These are phyloP conservation scores for Acromyrmex charruanus DNA, from an alignment of 1,140 invertebrate genomes.

Conservation along the genomic window DNA sequence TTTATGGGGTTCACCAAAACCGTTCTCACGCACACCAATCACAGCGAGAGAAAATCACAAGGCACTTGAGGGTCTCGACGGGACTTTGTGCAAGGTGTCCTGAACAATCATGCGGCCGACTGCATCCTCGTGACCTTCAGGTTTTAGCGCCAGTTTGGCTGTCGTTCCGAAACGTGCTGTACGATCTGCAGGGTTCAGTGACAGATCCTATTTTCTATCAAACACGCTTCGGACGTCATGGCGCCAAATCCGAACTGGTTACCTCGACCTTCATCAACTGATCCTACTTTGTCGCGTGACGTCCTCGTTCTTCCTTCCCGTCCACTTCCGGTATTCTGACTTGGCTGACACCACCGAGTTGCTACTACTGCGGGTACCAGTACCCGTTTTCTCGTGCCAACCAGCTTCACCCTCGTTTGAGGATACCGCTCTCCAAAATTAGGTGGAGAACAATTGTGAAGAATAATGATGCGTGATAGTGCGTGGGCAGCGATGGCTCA, in stretches of 20 bases:
- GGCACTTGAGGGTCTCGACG: slow-evolving; percentile 50
- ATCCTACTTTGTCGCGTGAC: background rate
- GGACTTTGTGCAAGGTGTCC: slow-evolving; percentile 6
- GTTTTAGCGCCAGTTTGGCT: slow-evolving; percentile 52
- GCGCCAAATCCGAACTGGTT: slow-evolving; percentile 31
- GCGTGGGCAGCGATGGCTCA: slow-evolving; percentile 50
- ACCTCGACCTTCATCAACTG: background rate
- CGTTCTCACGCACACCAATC: slow-evolving; percentile 64
- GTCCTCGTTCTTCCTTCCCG: background rate
- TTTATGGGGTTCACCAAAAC: slow-evolving; percentile 51
- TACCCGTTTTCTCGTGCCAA: background rate
- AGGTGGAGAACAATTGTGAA: slow-evolving; percentile 34
- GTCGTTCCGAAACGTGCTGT: slow-evolving; percentile 44
- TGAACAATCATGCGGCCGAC: slow-evolving; percentile 33
- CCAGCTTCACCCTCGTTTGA: background rate
- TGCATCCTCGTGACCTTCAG: slow-evolving; percentile 70
- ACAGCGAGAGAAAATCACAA: slow-evolving; percentile 64
- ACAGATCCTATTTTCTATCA: slow-evolving; percentile 29
- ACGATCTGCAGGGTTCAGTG: slow-evolving; percentile 43
- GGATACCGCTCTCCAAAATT: background rate
- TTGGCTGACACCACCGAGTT: slow-evolving; percentile 14
- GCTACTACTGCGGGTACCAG: slow-evolving; percentile 13
- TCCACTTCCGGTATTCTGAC: slow-evolving; percentile 38
- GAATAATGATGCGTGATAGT: slow-evolving; percentile 36
- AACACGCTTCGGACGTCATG: slow-evolving; percentile 46